A percentile compares a stretch with the other conserved stretches of the same genome.
Evolutionary conservation across 2,113 vertebrate genomes (phyloP).

Genomic region (Cyprinodon variegatus): DNA sequence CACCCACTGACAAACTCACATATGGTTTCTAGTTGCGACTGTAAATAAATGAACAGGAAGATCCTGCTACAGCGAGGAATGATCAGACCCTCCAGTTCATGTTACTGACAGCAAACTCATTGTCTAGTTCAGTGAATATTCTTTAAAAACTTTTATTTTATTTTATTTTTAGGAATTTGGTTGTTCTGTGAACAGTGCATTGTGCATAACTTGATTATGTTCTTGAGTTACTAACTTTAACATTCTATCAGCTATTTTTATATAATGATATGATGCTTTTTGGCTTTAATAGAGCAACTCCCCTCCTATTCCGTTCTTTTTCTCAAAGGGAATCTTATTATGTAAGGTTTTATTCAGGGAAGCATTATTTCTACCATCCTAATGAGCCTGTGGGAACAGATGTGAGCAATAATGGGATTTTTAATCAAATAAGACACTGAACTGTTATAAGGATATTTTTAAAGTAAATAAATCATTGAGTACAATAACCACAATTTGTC

Average conservation of each 20-base stretch:
- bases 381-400: not conserved
- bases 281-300: not conserved
- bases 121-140: not conserved
- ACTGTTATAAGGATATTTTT: not conserved
- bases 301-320: not conserved
- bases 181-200: not conserved
- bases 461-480: too few relatives aligned
- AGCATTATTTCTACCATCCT: not conserved
- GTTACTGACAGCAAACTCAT: not conserved
- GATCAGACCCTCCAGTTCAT: not conserved
- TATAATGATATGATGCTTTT: not conserved
- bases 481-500: too few relatives aligned
- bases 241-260: not conserved
- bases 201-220: not conserved
- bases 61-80: slow-evolving; percentile 16
- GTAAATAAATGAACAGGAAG: not conserved
- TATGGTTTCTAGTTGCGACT: not conserved
- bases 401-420: slow-evolving; percentile 15
- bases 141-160: not conserved
- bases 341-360: not conserved
- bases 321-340: slow-evolving; percentile 21
- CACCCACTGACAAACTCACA: not conserved
- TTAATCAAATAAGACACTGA: not conserved
- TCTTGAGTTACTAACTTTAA: slow-evolving; percentile 11
- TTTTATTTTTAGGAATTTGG: too few relatives aligned